phyloP scores from a whole-genome alignment of 2,113 vertebrate genomes.

The Columbina picui region DNA sequence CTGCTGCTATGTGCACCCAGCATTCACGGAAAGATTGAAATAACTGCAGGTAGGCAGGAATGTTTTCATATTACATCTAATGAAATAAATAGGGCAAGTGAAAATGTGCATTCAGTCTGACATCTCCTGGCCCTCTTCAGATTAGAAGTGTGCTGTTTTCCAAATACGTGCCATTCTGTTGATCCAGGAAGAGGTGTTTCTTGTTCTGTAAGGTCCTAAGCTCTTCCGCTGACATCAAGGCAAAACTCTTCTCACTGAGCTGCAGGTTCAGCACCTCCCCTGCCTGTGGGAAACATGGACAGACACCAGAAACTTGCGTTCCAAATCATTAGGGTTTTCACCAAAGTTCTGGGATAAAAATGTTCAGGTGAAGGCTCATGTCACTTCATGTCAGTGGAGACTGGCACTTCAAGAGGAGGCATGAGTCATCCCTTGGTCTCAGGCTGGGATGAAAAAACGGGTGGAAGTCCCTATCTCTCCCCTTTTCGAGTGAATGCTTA shows the following conservation, averaged over 20 bases:
- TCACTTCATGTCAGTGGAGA: fast-evolving
- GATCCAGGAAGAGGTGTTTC: background rate
- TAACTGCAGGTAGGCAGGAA: background rate
- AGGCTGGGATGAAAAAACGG: background rate
- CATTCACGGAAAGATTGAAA: background rate
- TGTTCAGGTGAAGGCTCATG: background rate
- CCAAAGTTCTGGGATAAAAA: background rate
- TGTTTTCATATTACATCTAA: background rate
- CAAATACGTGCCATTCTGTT: background rate
- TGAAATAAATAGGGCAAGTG: background rate
- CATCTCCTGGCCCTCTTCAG: background rate
- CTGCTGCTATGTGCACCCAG: background rate
- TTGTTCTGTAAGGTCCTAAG: background rate
- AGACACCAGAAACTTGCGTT: background rate
- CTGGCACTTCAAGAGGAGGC: background rate
- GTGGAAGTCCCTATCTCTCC: background rate
- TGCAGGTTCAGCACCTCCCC: background rate
- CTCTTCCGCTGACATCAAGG: background rate
- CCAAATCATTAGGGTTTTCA: background rate
- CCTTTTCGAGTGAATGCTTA: background rate
- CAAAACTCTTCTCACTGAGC: background rate
- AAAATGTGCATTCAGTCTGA: background rate
- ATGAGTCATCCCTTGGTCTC: background rate
- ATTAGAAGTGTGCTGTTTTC: background rate
- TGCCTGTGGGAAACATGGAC: background rate